Evolutionary conservation across 2,113 vertebrate genomes (phyloP).

Genomic region (Tragelaphus strepsiceros): DNA sequence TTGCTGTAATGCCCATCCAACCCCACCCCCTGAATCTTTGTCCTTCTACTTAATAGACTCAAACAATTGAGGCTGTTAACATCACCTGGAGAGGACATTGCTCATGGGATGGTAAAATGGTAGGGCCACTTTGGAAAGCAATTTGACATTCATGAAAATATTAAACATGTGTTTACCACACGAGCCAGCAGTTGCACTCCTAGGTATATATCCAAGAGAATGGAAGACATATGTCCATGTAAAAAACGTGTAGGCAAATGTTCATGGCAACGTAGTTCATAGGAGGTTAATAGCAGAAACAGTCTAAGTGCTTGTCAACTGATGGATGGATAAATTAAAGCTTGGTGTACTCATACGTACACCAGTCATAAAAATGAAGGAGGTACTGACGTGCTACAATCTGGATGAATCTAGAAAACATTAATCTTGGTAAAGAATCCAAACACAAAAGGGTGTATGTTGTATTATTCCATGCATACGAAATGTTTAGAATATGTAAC

Average conservation of each 20-base stretch:
- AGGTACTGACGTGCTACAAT: accelerated
- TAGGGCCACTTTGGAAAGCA: background rate
- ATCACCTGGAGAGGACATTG: background rate
- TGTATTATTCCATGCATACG: background rate
- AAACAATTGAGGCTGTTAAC: background rate
- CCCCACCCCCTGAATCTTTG: background rate
- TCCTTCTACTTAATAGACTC: background rate
- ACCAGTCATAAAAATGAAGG: background rate
- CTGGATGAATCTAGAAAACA: background rate
- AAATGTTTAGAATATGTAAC: background rate
- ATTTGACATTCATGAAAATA: background rate
- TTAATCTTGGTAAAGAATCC: background rate
- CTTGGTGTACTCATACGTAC: accelerated
- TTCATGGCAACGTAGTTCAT: background rate
- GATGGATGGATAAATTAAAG: background rate
- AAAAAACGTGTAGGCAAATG: background rate
- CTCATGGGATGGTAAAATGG: background rate
- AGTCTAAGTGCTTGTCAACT: background rate
- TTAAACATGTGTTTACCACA: background rate
- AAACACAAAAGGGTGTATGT: background rate
- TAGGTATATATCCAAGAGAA: background rate
- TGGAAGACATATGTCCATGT: background rate
- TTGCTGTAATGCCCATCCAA: accelerated
- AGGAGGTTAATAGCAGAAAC: background rate
- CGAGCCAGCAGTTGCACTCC: background rate